Conservation (phyloP, 2,888 invertebrate genomes). For the Drosophila incognita region DNA sequence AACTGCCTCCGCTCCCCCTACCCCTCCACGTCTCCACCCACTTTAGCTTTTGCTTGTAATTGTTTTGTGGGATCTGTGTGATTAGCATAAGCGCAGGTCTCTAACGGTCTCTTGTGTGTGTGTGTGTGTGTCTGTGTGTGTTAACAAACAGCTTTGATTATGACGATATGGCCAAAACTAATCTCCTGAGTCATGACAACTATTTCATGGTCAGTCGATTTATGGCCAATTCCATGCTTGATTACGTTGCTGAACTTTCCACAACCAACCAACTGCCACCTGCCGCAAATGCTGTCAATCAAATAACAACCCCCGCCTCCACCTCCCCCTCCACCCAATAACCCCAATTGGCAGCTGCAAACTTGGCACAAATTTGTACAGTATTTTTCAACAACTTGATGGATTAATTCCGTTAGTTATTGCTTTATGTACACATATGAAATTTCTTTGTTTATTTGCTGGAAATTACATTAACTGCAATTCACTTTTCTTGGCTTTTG, state of each 20-base stretch:
- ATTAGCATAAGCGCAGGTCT: slow-evolving; percentile 61
- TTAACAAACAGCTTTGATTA: slow-evolving; percentile 20
- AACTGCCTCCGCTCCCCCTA: not conserved
- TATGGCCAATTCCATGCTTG: slow-evolving; percentile 41
- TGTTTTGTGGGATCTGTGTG: slow-evolving; percentile 38
- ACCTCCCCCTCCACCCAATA: too few species aligned
- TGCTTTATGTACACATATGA: not conserved
- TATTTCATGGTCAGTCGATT: slow-evolving; percentile 52
- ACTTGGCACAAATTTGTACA: slow-evolving; percentile 54
- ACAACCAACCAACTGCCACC: slow-evolving; percentile 24
- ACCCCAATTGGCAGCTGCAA: slow-evolving; percentile 38
- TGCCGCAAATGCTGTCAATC: slow-evolving; percentile 10
- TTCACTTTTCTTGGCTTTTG: slow-evolving; percentile 65
- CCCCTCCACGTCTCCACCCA: not conserved
- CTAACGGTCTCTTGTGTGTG: slow-evolving; percentile 51
- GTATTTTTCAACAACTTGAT: slow-evolving; percentile 39
- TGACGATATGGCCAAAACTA: slow-evolving; percentile 34
- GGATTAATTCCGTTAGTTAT: slow-evolving; percentile 35
- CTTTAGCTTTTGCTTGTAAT: slow-evolving; percentile 27
- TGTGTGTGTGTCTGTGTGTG: slow-evolving; percentile 2
- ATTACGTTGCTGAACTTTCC: slow-evolving; percentile 38
- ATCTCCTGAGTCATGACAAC: slow-evolving; percentile 23
- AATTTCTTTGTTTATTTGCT: slow-evolving; percentile 46
- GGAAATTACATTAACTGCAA: slow-evolving; percentile 71
- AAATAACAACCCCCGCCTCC: not conserved